phyloP scores from a whole-genome alignment of 2,113 vertebrate genomes.

The Phalacrocorax pelagicus region DNA sequence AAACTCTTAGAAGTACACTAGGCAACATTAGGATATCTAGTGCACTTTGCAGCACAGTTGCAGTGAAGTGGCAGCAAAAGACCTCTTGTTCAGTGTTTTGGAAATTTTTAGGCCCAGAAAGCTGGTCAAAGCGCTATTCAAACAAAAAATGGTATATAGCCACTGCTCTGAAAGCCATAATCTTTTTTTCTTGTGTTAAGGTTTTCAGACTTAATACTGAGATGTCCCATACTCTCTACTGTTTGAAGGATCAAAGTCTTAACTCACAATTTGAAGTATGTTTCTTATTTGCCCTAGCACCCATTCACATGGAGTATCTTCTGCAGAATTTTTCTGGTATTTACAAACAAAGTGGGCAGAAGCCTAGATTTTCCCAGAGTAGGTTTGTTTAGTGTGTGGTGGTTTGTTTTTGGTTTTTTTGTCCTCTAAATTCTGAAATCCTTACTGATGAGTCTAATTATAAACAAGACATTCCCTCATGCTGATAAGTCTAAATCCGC shows the following conservation, averaged over 20 bases:
- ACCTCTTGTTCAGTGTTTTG: conserved; percentile 14
- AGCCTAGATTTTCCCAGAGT: neutral
- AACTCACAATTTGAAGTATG: neutral
- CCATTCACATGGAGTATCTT: neutral
- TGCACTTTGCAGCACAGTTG: neutral
- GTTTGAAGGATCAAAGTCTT: neutral
- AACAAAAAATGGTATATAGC: neutral
- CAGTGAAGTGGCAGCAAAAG: conserved; percentile 11
- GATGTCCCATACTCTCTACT: neutral
- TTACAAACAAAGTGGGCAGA: neutral
- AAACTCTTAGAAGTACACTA: neutral
- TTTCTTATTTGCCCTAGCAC: neutral
- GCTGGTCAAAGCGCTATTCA: neutral
- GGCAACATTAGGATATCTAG: neutral
- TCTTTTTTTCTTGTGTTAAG: neutral
- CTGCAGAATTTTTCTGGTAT: neutral
- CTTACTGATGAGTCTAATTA: neutral
- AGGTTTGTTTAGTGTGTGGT: neutral
- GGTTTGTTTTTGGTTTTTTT: too few species aligned
- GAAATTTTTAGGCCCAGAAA: neutral
- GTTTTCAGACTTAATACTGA: neutral
- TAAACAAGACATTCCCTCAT: neutral
- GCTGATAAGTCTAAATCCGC: neutral
- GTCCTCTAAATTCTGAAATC: neutral
- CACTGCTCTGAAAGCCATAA: neutral